A percentile compares a stretch with the other conserved stretches of the same genome.
These are phyloP conservation scores for Agrotis puta DNA, from an alignment of 2,888 invertebrate species.

Conservation along the genomic window DNA sequence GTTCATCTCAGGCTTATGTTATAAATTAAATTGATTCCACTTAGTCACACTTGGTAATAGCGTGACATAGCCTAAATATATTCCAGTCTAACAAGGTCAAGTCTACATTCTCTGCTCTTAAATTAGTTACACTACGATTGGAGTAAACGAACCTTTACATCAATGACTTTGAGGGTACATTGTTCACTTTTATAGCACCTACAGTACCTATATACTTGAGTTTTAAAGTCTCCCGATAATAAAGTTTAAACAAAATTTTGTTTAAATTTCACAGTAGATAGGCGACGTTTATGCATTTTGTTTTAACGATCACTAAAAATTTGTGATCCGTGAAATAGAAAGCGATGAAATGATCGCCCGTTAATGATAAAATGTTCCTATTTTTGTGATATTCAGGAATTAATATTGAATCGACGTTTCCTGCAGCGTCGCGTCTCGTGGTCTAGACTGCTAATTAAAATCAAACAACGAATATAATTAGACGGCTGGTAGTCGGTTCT, in stretches of 20 bases:
- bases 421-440: slow-evolving; percentile 69
- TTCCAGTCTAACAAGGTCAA: slow-evolving; percentile 37
- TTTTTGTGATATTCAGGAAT: slow-evolving; percentile 59
- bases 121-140: slow-evolving; percentile 34
- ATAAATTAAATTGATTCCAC: slow-evolving; percentile 42
- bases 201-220: slow-evolving; percentile 32
- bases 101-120: slow-evolving; percentile 20
- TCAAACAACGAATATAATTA: slow-evolving; percentile 71
- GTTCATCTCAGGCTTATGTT: slow-evolving; percentile 8
- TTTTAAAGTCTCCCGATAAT: slow-evolving; percentile 58
- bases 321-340: slow-evolving; percentile 77
- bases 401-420: slow-evolving; percentile 38
- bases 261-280: slow-evolving; percentile 67
- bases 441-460: slow-evolving; percentile 80
- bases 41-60: slow-evolving; percentile 18
- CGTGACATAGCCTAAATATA: slow-evolving; percentile 23
- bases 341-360: slow-evolving; percentile 67
- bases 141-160: slow-evolving; percentile 40
- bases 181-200: slow-evolving; percentile 43
- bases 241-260: slow-evolving; percentile 67
- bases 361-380: slow-evolving; percentile 67
- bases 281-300: slow-evolving; percentile 70
- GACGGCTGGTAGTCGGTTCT: slow-evolving; percentile 4
- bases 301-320: slow-evolving; percentile 77
- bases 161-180: slow-evolving; percentile 45